Percentiles rank a stretch among this genome's conserved stretches.
Conservation (phyloP, 2,113 vertebrate species). For the Atherinomorus stipes region DNA sequence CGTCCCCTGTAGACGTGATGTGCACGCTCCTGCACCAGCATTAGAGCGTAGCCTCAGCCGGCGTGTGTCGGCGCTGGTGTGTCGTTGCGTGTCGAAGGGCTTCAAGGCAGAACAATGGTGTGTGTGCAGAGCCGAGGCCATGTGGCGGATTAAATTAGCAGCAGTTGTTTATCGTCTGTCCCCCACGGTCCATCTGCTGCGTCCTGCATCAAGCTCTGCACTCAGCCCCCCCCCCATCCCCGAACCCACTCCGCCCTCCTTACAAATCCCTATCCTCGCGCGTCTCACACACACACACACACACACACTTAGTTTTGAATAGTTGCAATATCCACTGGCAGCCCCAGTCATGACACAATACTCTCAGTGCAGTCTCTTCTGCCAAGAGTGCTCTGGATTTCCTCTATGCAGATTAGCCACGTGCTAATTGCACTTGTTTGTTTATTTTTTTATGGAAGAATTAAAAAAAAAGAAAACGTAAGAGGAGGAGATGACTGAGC, state of each 20-base stretch:
- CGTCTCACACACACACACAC: constrained; percentile 26
- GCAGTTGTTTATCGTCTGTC: constrained; percentile 85
- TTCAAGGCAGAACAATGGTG: constrained; percentile 69
- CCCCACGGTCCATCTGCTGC: constrained; percentile 87
- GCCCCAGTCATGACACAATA: constrained; percentile 86
- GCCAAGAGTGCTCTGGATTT: constrained; percentile 87
- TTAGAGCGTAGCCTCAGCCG: constrained; percentile 23
- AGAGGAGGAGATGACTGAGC: constrained; percentile 72
- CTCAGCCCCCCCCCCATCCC: constrained; percentile 76
- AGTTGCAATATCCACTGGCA: constrained; percentile 62
- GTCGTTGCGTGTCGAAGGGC: constrained; percentile 66
- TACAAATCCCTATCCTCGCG: constrained; percentile 58
- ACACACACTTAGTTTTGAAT: constrained; percentile 36
- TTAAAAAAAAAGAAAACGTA: constrained; percentile 31
- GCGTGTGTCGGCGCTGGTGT: constrained; percentile 33
- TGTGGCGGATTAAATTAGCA: constrained; percentile 80
- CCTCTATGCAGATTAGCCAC: constrained; percentile 98
- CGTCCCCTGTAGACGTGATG: background rate
- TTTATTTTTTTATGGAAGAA: constrained; percentile 78
- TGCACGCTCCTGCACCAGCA: background rate
- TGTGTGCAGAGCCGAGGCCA: constrained; percentile 51
- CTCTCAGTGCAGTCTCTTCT: constrained; percentile 85
- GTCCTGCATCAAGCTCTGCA: constrained; percentile 81
- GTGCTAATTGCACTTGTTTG: constrained; percentile 91
- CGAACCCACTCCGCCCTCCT: constrained; percentile 5